Percentiles rank a stretch among this genome's conserved stretches.
Evolutionary conservation across 2,797 vertebrate genomes (phyloP).

Genomic region (Lepus oiostolus): DNA sequence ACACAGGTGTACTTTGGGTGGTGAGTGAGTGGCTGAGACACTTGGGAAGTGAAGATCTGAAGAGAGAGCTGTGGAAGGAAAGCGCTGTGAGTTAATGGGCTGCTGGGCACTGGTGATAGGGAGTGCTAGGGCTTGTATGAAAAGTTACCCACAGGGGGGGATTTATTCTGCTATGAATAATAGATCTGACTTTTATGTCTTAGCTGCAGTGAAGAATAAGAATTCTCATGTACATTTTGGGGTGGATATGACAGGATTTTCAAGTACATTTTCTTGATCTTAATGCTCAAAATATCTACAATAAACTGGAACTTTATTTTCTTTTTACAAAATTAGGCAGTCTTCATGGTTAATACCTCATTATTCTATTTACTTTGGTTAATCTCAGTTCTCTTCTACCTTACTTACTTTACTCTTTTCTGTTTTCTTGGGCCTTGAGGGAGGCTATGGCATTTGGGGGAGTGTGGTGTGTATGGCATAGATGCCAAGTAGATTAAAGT

Average conservation of each 20-base stretch:
- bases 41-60: neutral
- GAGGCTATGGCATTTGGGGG: neutral
- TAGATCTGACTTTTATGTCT: neutral
- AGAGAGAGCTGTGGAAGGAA: neutral
- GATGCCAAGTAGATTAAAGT: neutral
- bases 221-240: neutral
- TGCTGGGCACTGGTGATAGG: neutral
- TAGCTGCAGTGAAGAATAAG: neutral
- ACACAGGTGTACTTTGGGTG: neutral
- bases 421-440: neutral
- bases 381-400: neutral
- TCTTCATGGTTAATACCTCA: neutral
- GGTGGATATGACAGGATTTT: neutral
- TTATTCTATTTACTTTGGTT: neutral
- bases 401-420: neutral
- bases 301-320: neutral
- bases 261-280: neutral
- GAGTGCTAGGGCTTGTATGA: neutral
- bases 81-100: neutral
- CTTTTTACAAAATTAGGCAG: neutral
- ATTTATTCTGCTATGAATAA: neutral
- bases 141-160: neutral
- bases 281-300: neutral
- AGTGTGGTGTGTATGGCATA: neutral
- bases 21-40: neutral